Evolutionary conservation across 2,113 vertebrate genomes (phyloP), one percentile per base, ranked within the genome.

Genomic region (Seriola dumerili): DNA sequence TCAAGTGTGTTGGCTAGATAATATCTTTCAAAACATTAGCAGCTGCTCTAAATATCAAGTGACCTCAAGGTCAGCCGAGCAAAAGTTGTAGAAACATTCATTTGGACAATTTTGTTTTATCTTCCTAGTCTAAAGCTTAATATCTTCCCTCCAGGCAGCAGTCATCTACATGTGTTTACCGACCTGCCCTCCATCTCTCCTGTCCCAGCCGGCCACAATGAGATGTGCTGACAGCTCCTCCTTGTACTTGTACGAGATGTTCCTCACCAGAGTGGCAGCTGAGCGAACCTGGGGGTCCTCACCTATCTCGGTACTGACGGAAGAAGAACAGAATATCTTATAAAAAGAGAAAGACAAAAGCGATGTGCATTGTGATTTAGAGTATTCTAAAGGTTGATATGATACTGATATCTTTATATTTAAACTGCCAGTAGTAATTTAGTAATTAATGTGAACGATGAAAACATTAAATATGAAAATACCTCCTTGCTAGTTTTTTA

Each of bases 171-270:
- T 19, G 76, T 34, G 57, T 10, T 67, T 0, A 88, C 94, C 82
- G 70, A 97, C 97, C 95, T 98, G 97, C 23, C 97, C 97, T 1
- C 95, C 95, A 4, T 57, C 73, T 42, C 74, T 91, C 38, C 76
- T 87, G 93, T 98, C 97, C 97, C 97, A 98, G 21, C 97, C 97
- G 0, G 96, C 97, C 36, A 97, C 95, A 21, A 98, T 95, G 9
- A 98, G 96, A 72, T 97, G 96, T 0, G 97, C 97, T 0, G 94
- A 95, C 55, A 98, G 86, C 42, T 98, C 97, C 71, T 98, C 97
- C 67, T 96, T 96, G 58, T 97, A 96, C 57, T 96, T 97, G 86
- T 97, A 98, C 2, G 94, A 95, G 80, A 97, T 96, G 71, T 96
- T 96, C 65, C 72, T 96, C 68, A 97, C 96, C 72, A 97, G 81